Percentiles rank a stretch among this genome's conserved stretches.
Conservation (phyloP, 2,797 vertebrate species). For the Tachyglossus aculeatus region DNA sequence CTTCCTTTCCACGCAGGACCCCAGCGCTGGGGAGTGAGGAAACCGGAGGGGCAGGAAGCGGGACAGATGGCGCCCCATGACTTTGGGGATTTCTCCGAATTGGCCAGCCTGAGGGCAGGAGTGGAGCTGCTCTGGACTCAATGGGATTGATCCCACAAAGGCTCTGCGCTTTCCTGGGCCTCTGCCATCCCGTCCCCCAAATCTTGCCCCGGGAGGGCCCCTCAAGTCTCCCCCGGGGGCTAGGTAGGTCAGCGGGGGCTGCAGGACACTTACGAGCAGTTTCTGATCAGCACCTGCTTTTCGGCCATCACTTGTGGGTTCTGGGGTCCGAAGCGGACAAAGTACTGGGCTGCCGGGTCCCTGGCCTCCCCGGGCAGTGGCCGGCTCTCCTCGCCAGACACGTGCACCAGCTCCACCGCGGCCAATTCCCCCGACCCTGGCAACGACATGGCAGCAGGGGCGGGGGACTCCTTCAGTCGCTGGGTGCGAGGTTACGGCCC, state of each 20-base stretch:
- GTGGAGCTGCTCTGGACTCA: too few species aligned
- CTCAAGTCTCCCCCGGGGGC: background rate
- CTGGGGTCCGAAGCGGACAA: conserved; percentile 80
- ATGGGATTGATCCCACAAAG: too few species aligned
- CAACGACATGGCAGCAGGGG: too few species aligned
- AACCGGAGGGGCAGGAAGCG: background rate
- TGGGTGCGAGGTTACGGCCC: too few species aligned
- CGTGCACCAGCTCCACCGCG: conserved; percentile 80
- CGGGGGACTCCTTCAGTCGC: too few species aligned
- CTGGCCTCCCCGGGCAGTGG: conserved; percentile 72
- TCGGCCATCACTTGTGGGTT: conserved; percentile 75
- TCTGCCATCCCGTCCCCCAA: too few species aligned
- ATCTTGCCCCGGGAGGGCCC: background rate
- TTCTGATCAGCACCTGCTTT: conserved; percentile 83
- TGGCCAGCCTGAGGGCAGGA: too few species aligned
- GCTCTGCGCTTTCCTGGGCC: too few species aligned
- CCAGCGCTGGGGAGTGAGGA: accelerated
- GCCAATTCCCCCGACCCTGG: conserved; percentile 84
- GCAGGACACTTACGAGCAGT: conserved; percentile 79
- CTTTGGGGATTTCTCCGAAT: too few species aligned
- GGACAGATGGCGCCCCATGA: accelerated
- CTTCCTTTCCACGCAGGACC: background rate
- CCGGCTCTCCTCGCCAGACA: conserved; percentile 77
- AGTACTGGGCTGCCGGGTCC: conserved; percentile 81
- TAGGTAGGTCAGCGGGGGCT: accelerated